Percentiles rank a stretch among this genome's conserved stretches.
phyloP scores from a whole-genome alignment of 2,888 invertebrate genomes.

The Chloroclystis v-ata region DNA sequence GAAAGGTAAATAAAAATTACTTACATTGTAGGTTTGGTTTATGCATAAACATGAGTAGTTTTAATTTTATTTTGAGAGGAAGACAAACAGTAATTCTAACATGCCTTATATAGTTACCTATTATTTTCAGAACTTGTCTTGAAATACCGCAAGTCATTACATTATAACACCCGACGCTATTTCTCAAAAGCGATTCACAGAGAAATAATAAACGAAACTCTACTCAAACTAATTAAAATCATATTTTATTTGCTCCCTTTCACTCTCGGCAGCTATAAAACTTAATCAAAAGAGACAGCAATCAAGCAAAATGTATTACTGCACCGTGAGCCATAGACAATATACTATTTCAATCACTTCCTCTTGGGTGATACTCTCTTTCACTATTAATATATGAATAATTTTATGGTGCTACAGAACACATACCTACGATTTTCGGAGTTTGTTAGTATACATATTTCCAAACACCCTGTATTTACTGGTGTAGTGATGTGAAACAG shows the following conservation, averaged over 20 bases:
- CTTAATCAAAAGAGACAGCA: slow-evolving; percentile 40
- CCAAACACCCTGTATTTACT: slow-evolving; percentile 33
- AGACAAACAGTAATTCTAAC: too few species aligned
- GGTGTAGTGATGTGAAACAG: slow-evolving; percentile 39
- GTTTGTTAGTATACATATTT: too few species aligned
- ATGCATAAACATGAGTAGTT: too few species aligned
- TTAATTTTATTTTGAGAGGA: too few species aligned
- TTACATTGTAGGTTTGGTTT: too few species aligned
- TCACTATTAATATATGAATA: slow-evolving; percentile 26
- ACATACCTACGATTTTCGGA: too few species aligned
- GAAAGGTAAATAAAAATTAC: too few species aligned
- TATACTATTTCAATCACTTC: too few species aligned
- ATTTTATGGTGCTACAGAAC: background rate
- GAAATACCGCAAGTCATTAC: background rate
- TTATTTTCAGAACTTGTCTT: background rate
- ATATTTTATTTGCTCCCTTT: slow-evolving; percentile 48
- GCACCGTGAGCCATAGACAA: too few species aligned
- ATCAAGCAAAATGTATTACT: slow-evolving; percentile 37
- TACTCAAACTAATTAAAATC: slow-evolving; percentile 37
- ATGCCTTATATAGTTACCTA: too few species aligned
- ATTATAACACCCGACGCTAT: slow-evolving; percentile 17
- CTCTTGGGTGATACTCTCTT: slow-evolving; percentile 20
- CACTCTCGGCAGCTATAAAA: slow-evolving; percentile 48
- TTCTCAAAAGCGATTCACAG: slow-evolving; percentile 18
- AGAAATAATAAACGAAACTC: slow-evolving; percentile 26